phyloP scores from a whole-genome alignment of 2,113 vertebrate species.

The Phaethornis superciliosus region DNA sequence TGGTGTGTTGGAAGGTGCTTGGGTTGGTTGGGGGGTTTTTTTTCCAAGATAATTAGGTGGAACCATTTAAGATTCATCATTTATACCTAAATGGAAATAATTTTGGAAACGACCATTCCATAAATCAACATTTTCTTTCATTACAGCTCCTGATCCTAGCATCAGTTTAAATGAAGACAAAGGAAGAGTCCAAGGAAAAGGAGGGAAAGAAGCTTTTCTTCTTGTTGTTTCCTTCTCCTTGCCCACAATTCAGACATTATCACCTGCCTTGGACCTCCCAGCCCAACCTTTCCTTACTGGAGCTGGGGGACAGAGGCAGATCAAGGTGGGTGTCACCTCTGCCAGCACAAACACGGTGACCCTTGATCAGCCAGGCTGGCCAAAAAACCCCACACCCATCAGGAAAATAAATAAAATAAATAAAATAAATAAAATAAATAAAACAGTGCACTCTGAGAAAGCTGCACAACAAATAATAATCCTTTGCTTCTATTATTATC shows the following conservation, averaged over 20 bases:
- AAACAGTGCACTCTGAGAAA: neutral
- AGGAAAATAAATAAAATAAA: no score
- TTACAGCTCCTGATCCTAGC: neutral
- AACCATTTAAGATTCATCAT: neutral
- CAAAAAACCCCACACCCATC: neutral
- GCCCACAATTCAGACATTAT: neutral
- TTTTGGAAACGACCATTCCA: neutral
- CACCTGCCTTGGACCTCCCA: neutral
- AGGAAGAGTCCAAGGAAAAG: neutral
- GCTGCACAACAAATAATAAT: rapidly evolving
- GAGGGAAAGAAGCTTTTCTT: neutral
- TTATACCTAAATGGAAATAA: no score
- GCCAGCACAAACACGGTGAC: neutral
- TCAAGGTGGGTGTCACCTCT: neutral
- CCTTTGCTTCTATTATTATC: neutral
- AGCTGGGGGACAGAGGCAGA: neutral
- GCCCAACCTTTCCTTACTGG: neutral
- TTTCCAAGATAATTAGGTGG: neutral
- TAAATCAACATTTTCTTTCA: neutral
- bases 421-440: no score
- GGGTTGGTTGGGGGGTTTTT: neutral
- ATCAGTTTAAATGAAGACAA: neutral
- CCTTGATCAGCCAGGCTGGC: neutral
- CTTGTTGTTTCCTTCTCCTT: neutral
- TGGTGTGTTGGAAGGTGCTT: no score